Percentiles rank a stretch among this genome's conserved stretches.
Evolutionary conservation across 37 sponge, comb jelly and placozoan species (phyloP).

Genomic region (Theonella swinhoei): DNA sequence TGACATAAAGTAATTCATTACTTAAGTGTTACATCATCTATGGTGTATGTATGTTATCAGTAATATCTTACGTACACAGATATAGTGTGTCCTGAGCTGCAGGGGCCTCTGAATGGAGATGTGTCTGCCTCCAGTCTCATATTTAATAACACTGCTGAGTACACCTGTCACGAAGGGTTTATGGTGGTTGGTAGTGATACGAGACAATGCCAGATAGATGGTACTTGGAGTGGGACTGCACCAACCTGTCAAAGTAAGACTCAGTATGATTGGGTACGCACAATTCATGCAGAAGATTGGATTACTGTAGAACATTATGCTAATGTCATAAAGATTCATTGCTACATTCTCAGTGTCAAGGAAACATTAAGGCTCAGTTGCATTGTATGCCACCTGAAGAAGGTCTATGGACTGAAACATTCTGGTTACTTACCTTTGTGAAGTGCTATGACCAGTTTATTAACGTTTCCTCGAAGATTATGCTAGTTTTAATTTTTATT

Average conservation of each 20-base stretch:
- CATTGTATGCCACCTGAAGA: too few species aligned
- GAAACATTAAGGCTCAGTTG: too few species aligned
- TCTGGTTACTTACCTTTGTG: not conserved
- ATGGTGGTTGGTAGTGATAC: slow-evolving; percentile 17
- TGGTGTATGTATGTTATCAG: too few species aligned
- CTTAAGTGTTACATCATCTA: too few species aligned
- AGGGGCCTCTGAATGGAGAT: not conserved
- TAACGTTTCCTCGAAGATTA: not conserved
- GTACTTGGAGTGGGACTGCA: slow-evolving; percentile 21
- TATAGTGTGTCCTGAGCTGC: not conserved
- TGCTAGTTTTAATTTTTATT: too few species aligned
- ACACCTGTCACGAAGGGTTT: not conserved
- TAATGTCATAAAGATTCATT: too few species aligned
- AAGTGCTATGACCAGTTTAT: not conserved
- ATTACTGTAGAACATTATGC: too few species aligned
- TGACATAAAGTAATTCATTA: too few species aligned
- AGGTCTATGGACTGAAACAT: too few species aligned
- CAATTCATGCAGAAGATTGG: too few species aligned
- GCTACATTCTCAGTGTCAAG: too few species aligned
- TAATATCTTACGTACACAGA: not conserved
- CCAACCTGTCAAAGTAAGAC: slow-evolving; percentile 18
- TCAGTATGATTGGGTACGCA: not conserved
- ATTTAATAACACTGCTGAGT: not conserved
- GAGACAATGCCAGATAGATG: slow-evolving; percentile 31
- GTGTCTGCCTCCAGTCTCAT: not conserved